Evolutionary conservation across 2,888 invertebrate genomes (phyloP), one percentile per base, ranked within the genome.

Genomic region (Ariolimax columbianus): DNA sequence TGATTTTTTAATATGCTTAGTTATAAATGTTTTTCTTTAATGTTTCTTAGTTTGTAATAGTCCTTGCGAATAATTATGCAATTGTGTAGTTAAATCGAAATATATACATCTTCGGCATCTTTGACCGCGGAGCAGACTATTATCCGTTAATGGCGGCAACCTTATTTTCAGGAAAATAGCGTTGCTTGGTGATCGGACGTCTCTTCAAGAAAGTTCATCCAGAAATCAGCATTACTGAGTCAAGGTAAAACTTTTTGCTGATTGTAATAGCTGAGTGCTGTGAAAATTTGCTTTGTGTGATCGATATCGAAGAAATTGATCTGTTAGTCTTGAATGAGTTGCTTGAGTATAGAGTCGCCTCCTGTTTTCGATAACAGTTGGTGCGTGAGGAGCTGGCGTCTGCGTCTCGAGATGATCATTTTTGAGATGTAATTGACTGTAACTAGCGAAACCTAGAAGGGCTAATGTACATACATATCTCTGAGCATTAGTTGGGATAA

Each of bases 141-240:
- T 51, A 40, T 83, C 68, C 83, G 75, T 83, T 83, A 83, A 83
- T 83, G 83, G 83, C 83, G 83, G 83, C 83, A 83, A 83, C 78
- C 77, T 83, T 83, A 70, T 81, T 77, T 51, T 68, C 38, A 11
- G 51, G 47, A 75, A 79, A 73, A 84, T 84, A 77, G 63, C 79
- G 66, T 79, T 33, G 59, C 70, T 77, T 30, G 26, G 30, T 38
- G 36, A 59, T 73, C 66, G 43, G 36, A 73, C 55, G 40, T 33
- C n/a, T 33, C 19, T 78, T 63, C 40, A 26, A 11, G 40, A 63
- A 17, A 14, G 6, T 63, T 33, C 80, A 68, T 7, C n/a, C 26
- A 40, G n/a, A 63, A 17, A 17, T 23, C 78, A 63, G 30, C 17
- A 30, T 38, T 80, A 66, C 68, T 19, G 26, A 19, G 30, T 30